Base-by-base conservation (phyloP, 1,140 invertebrate species). In the Diachasmimorpha longicaudata region DNA sequence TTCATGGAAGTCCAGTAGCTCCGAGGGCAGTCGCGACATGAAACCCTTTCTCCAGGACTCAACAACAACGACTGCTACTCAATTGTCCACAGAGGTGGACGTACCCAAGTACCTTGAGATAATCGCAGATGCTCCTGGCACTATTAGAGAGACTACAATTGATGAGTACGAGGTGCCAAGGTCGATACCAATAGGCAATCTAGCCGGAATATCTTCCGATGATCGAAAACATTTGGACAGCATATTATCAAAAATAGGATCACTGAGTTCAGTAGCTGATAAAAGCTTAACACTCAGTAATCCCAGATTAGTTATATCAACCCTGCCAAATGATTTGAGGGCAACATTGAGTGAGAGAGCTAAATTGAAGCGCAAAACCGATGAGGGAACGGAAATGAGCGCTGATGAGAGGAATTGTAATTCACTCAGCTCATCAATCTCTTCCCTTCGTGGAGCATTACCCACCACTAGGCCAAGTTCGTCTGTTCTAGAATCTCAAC, bases 91-190 rank as follows among this genome's bases (percentile, higher is more conserved):
- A 68, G 36, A 68, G 13, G 63, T 75, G 4, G 83, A 85, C 70
- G 46, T 82, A 14, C 91, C 91, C 0, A 92, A 92, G 77, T 93
- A 93, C 81, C 79, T 93, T 6, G 91, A 92, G 79, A 79, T 93
- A 46, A 84, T 92, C 36, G 83, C 85, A 6, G 84, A 88, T 39
- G 82, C 79, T 78, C 89, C 91, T 48, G 89, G 90, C 75, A 85
- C 86, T 46, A 84, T 89, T 8, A 81, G 87, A 9, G 73, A 83
- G 2, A 67, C 79, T 5, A n/a, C 82, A 87, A 84, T 84, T 48
- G 91, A 90, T 78, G 91, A 90, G 9, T 93, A 93, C 81, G 92
- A 92, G 84, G 84, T 92, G 16, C 92, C 92, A 13, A 82, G 90
- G 67, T 86, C 89, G 0, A 84, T 85, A 16, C 82, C 82, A 16